Evolutionary conservation across 1,140 invertebrate species (phyloP), one percentile per base, ranked within the genome.

Genomic region (Drosophila bifasciata): DNA sequence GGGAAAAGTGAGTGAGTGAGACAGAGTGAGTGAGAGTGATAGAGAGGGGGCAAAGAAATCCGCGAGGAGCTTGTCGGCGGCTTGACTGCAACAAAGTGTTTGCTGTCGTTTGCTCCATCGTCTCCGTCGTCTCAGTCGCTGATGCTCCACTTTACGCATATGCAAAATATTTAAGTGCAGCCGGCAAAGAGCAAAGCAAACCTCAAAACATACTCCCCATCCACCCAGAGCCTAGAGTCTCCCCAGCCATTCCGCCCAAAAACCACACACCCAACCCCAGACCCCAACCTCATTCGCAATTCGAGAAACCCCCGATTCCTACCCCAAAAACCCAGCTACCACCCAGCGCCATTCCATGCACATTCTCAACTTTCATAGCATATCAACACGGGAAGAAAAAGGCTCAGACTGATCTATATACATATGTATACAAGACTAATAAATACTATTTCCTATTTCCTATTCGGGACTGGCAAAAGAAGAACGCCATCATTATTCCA

Each of bases 151-250:
- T 85, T 64, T 58, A 86, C 76, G 77, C 81, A 85, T 85, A 85
- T 86, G 77, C 81, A 85, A 80, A 85, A 85, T 85, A 79, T 85
- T 85, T 85, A 86, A 85, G 81, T 85, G 81, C 81, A 86, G 64
- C 59, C 80, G 68, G 76, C 81, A 85, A 69, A 86, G 76, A 85
- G 81, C 77, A 86, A 81, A 80, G 80, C 66, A 80, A 85, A 85
- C 76, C 69, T 57, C 63, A 57, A 56, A 74, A 68, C 63, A 69
- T 64, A 69, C 66, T 68, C 66, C 66, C 41, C 55, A 68, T 68
- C 62, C 43, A 16, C n/a, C n/a, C 9, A 11, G 28, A 11, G 28
- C 19, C n/a, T 19, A 57, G 23, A n/a, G n/a, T n/a, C n/a, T n/a
- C 15, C 21, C 17, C 46, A 28, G 9, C 11, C 45, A 39, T 16